phyloP scores from a whole-genome alignment of 2,888 invertebrate genomes.

The Incurvaria masculella region DNA sequence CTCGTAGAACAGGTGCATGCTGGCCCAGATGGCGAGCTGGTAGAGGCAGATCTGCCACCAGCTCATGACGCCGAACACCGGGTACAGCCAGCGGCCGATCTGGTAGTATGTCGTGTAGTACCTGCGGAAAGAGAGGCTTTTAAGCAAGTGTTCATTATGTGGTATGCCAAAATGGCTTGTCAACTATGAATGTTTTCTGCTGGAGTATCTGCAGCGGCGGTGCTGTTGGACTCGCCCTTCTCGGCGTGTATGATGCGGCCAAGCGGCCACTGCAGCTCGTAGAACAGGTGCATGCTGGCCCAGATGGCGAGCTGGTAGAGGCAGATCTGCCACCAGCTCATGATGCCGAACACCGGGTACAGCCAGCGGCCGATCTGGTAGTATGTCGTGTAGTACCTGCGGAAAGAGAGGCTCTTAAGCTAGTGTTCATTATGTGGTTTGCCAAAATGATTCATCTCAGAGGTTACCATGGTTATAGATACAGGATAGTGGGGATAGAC shows the following conservation, averaged over 20 bases:
- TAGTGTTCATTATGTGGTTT: too few species aligned
- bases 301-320: conserved; percentile 37
- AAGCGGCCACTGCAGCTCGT: conserved; percentile 36
- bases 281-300: conserved; percentile 32
- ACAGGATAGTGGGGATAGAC: too few species aligned
- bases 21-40: conserved; percentile 34
- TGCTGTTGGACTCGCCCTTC: too few species aligned
- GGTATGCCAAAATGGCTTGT: too few species aligned
- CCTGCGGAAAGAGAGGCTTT: too few species aligned
- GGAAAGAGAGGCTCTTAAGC: too few species aligned
- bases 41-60: conserved; percentile 48
- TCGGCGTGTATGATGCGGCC: conserved; percentile 35
- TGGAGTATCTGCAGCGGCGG: not conserved
- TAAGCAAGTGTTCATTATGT: too few species aligned
- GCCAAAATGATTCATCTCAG: too few species aligned
- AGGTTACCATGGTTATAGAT: too few species aligned
- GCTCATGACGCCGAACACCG: conserved; percentile 47
- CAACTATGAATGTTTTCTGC: too few species aligned
- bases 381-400: conserved; percentile 44
- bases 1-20: conserved; percentile 33
- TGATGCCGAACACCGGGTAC: conserved; percentile 48
- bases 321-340: conserved; percentile 51
- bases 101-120: conserved; percentile 46
- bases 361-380: conserved; percentile 45
- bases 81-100: conserved; percentile 48